phyloP scores from a whole-genome alignment of 1,140 invertebrate genomes.

The Centruroides vittatus region DNA sequence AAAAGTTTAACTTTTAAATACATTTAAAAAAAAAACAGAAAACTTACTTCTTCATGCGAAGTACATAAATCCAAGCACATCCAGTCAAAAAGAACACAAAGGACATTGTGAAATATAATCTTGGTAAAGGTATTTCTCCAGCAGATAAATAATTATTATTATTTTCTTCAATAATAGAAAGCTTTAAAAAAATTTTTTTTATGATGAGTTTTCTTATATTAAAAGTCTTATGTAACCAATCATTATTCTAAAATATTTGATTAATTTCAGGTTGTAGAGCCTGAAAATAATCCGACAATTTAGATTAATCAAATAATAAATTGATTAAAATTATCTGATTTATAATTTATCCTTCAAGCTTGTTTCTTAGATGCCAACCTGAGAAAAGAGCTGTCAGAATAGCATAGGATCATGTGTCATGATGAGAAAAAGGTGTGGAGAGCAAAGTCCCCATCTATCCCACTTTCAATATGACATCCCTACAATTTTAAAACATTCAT shows the following conservation, averaged over 20 bases:
- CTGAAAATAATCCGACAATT: not conserved
- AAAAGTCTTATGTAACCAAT: not conserved
- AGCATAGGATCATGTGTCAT: no score
- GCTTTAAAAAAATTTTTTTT: constrained; percentile 35
- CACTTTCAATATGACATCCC: no score
- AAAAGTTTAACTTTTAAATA: no score
- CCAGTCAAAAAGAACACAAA: constrained; percentile 78
- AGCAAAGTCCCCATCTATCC: no score
- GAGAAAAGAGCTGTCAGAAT: no score
- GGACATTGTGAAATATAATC: constrained; percentile 81
- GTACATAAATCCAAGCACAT: constrained; percentile 78
- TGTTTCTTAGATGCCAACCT: no score
- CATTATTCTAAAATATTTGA: not conserved
- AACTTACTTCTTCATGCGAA: constrained; percentile 63
- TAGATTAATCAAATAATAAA: no score
- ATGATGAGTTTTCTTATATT: not conserved
- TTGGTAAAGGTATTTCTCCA: constrained; percentile 88
- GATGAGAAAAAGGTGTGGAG: no score
- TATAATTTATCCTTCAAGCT: no score
- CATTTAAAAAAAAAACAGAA: not conserved
- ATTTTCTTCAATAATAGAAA: constrained; percentile 55
- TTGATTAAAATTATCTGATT: no score
- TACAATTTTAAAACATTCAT: no score
- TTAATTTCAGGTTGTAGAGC: not conserved
- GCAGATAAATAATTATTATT: constrained; percentile 84